Conservation (phyloP, 2,113 vertebrate genomes). For the Alosa alosa region DNA sequence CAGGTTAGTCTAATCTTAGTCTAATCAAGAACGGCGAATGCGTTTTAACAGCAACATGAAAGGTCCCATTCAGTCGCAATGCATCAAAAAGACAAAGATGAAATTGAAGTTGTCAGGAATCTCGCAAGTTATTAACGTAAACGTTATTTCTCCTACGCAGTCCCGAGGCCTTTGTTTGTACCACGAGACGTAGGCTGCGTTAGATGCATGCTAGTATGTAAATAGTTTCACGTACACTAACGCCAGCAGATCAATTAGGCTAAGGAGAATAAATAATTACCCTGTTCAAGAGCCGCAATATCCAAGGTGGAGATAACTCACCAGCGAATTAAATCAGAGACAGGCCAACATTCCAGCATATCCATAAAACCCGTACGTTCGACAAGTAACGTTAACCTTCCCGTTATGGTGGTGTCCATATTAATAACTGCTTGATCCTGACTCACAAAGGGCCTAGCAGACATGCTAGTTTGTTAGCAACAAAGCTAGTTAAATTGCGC, state of each 20-base stretch:
- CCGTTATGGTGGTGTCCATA: constrained; percentile 38
- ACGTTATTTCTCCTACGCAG: background rate
- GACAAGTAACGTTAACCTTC: constrained; percentile 9
- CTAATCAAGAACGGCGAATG: background rate
- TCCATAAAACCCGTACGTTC: background rate
- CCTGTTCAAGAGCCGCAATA: background rate
- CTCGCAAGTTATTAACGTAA: background rate
- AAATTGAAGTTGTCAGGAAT: background rate
- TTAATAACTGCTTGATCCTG: constrained; percentile 34
- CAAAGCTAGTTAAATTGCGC: constrained; percentile 21
- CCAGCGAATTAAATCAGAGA: background rate
- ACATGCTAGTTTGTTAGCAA: constrained; percentile 33
- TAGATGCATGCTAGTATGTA: constrained; percentile 16
- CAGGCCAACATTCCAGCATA: background rate
- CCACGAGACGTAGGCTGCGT: constrained; percentile 30
- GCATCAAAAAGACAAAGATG: constrained; percentile 7
- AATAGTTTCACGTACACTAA: constrained; percentile 37
- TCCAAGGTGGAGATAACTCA: background rate
- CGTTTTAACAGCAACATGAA: background rate
- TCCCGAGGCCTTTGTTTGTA: background rate
- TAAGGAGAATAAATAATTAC: constrained; percentile 25
- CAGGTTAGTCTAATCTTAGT: background rate
- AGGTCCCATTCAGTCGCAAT: constrained; percentile 15
- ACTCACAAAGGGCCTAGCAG: constrained; percentile 40
- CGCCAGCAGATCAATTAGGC: constrained; percentile 16